Conservation (phyloP, 2,888 invertebrate genomes). For the Epistrophella euchroma region DNA sequence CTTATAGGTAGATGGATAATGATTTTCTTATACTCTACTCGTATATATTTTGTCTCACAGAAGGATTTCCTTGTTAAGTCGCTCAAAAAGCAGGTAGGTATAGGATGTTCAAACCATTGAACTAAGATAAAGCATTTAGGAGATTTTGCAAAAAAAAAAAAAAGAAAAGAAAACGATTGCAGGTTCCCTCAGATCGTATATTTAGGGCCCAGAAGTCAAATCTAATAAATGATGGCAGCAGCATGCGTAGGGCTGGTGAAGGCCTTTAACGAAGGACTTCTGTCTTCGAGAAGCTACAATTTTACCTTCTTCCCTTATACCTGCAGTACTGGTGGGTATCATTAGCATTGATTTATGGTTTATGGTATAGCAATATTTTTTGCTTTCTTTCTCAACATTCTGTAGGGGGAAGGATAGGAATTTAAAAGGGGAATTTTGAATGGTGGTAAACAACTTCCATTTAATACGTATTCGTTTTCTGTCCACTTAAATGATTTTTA, state of each 20-base stretch:
- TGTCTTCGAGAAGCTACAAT: constrained; percentile 30
- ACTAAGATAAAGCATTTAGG: constrained; percentile 25
- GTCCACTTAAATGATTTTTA: background rate
- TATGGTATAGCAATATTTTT: constrained; percentile 60
- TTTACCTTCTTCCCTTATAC: constrained; percentile 11
- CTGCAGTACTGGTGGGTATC: constrained; percentile 78
- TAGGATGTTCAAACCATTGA: constrained; percentile 37
- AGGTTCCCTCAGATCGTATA: constrained; percentile 1
- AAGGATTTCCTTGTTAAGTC: constrained; percentile 37
- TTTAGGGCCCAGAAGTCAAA: constrained; percentile 79
- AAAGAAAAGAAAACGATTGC: background rate
- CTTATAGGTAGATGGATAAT: background rate
- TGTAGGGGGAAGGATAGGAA: background rate
- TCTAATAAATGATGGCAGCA: constrained; percentile 83
- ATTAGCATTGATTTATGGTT: constrained; percentile 84
- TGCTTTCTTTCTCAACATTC: background rate
- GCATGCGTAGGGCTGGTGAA: constrained; percentile 39
- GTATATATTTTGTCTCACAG: constrained; percentile 2
- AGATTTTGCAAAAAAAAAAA: background rate
- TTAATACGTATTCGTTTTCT: background rate
- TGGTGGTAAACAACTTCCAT: background rate
- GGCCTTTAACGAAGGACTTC: constrained; percentile 60
- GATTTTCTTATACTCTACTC: background rate
- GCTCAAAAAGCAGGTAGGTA: constrained; percentile 6
- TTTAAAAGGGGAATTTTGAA: background rate